Conservation (phyloP, 2,113 vertebrate genomes). For the rat (Rattus norvegicus) region GRCr8 NC_086028.1:46250001-46250500, state of each 20-base stretch:
- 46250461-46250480: background rate
- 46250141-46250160: no score
- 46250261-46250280: background rate
- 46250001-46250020: background rate
- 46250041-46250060: background rate
- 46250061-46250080: no score
- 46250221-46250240: background rate
- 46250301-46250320: background rate
- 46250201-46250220: background rate
- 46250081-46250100: background rate
- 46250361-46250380: background rate
- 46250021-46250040: background rate
- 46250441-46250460: background rate
- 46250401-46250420: background rate
- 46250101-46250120: background rate
- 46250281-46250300: background rate
- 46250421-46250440: background rate
- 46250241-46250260: background rate
- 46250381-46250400: background rate
- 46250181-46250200: background rate
- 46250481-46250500: background rate
- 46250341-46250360: background rate
- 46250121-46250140: rapidly evolving
- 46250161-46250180: background rate
- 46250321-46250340: rapidly evolving